These are phyloP conservation scores for Miopithecus talapoin DNA, from an alignment of 2,797 vertebrate genomes.

Conservation along the genomic window DNA sequence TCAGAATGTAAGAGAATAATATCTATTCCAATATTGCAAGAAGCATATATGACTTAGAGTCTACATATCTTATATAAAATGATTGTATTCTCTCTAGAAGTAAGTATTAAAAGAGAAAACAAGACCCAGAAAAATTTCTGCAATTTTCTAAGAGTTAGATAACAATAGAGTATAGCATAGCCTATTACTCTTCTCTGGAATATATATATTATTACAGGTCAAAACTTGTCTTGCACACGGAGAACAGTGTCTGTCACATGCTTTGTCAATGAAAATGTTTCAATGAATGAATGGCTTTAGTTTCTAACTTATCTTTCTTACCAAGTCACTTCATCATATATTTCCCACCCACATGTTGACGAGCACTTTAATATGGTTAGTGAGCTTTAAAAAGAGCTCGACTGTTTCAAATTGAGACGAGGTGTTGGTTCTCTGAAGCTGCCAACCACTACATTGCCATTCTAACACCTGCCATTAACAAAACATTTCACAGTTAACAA, in stretches of 20 bases:
- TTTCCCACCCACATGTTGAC: not conserved
- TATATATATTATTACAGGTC: not conserved
- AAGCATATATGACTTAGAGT: not conserved
- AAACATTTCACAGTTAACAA: not conserved
- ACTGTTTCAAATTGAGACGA: not conserved
- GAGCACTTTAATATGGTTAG: not conserved
- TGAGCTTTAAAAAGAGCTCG: not conserved
- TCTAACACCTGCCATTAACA: not conserved
- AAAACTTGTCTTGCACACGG: not conserved
- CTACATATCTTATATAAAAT: not conserved
- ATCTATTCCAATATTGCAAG: not conserved
- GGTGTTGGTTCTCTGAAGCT: not conserved
- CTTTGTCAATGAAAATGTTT: not conserved
- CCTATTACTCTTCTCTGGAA: not conserved
- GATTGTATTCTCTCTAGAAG: not conserved
- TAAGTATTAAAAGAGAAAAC: conserved; percentile 21
- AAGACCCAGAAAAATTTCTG: not conserved
- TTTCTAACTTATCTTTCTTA: not conserved
- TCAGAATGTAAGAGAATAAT: not conserved
- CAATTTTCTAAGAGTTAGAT: not conserved
- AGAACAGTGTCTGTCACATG: not conserved
- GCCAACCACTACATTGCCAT: not conserved
- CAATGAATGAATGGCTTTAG: not conserved
- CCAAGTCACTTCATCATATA: not conserved
- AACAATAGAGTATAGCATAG: not conserved